These are phyloP conservation scores for Lithophane socia DNA, from an alignment of 2,888 invertebrate species.

Conservation along the genomic window DNA sequence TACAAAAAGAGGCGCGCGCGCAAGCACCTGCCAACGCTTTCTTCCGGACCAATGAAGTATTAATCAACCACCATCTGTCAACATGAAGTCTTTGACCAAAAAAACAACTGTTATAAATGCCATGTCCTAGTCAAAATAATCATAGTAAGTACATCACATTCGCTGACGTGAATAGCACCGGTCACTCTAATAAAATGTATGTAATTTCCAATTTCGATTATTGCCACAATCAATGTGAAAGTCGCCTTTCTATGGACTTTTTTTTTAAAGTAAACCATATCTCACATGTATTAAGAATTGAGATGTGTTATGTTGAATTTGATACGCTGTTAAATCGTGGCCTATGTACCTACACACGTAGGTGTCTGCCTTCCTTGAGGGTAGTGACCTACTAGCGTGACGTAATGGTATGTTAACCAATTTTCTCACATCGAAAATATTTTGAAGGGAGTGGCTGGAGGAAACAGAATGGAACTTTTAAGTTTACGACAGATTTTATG, in stretches of 20 bases:
- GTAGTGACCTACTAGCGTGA: conserved; percentile 44
- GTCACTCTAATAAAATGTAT: conserved; percentile 54
- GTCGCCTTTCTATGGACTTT: conserved; percentile 66
- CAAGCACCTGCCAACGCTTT: conserved; percentile 35
- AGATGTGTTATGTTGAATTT: conserved; percentile 37
- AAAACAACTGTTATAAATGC: conserved; percentile 38
- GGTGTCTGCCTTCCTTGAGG: conserved; percentile 11
- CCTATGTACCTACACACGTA: background rate
- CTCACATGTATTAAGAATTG: conserved; percentile 44
- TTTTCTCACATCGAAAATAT: conserved; percentile 36
- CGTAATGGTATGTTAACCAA: conserved; percentile 28
- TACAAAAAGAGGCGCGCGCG: conserved; percentile 26
- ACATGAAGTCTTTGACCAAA: conserved; percentile 17
- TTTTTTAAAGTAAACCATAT: conserved; percentile 60
- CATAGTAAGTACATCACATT: conserved; percentile 16
- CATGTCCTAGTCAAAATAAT: conserved; percentile 44
- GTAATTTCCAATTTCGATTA: conserved; percentile 65
- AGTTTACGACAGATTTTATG: conserved; percentile 11
- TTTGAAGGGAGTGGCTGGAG: conserved; percentile 18
- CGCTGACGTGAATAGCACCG: conserved; percentile 44
- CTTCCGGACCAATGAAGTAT: conserved; percentile 49
- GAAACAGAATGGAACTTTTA: conserved; percentile 17
- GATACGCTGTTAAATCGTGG: conserved; percentile 37
- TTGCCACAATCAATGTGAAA: conserved; percentile 69
- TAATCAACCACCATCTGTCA: conserved; percentile 50